phyloP scores from a whole-genome alignment of 2,113 vertebrate species.

The Campylomormyrus tamandua region DNA sequence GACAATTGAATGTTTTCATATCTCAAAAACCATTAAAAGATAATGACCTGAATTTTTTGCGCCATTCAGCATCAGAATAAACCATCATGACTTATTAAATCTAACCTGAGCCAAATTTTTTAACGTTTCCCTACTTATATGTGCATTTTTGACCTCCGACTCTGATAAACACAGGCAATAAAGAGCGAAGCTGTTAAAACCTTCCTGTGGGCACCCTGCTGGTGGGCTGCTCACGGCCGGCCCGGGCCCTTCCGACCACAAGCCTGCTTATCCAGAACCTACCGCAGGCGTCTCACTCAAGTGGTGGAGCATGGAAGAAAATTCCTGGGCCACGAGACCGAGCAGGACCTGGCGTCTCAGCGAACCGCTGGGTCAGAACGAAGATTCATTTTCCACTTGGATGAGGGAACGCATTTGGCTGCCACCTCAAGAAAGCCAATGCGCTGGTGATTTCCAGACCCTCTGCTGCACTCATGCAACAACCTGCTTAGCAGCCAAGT shows the following conservation, averaged over 20 bases:
- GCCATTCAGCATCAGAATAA: not conserved
- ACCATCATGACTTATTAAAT: not conserved
- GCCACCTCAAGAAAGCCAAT: not conserved
- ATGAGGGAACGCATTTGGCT: not conserved
- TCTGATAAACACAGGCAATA: not conserved
- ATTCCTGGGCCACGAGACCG: not conserved
- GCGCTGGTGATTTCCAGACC: not conserved
- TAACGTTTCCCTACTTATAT: not conserved
- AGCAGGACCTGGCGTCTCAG: not conserved
- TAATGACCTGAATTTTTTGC: not conserved
- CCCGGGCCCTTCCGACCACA: not conserved
- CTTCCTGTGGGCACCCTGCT: not conserved
- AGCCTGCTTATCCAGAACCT: not conserved
- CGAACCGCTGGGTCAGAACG: not conserved
- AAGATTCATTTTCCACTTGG: not conserved
- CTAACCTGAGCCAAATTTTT: not conserved
- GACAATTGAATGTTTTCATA: not conserved
- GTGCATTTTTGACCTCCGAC: not conserved
- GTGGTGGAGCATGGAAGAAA: not conserved
- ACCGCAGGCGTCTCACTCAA: not conserved
- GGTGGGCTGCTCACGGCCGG: not conserved
- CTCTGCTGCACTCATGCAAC: not conserved
- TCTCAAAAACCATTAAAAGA: not conserved
- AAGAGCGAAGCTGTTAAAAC: not conserved
- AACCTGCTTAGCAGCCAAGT: not conserved